A percentile compares a stretch with the other conserved stretches of the same genome.
Evolutionary conservation across 1,140 invertebrate species (phyloP).

Genomic region (Leptinotarsa lineolata): DNA sequence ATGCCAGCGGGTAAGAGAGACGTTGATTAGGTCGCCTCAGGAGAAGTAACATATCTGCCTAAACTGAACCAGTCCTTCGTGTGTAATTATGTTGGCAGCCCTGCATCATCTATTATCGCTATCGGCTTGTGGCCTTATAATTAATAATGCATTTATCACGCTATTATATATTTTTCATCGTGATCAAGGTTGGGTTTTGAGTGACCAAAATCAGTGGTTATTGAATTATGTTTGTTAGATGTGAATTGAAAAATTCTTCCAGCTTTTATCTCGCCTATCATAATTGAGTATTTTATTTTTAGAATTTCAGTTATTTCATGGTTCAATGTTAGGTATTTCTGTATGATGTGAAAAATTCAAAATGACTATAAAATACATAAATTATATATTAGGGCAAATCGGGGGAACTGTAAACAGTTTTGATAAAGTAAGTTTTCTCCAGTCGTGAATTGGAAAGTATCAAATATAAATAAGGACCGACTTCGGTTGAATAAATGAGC

Average conservation of each 20-base stretch:
- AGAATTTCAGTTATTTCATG: too few relatives aligned
- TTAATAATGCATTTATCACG: slow-evolving; percentile 18
- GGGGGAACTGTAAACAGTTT: too few relatives aligned
- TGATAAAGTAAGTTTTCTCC: too few relatives aligned
- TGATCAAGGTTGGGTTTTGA: not conserved
- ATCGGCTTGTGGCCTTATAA: slow-evolving; percentile 4
- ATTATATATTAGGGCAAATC: too few relatives aligned
- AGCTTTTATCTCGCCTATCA: not conserved
- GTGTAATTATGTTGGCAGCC: slow-evolving; percentile 1
- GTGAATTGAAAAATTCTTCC: not conserved
- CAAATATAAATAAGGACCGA: too few relatives aligned
- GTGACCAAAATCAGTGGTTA: not conserved
- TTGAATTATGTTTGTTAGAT: not conserved
- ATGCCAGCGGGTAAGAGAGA: not conserved
- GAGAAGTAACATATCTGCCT: not conserved
- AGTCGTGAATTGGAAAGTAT: too few relatives aligned
- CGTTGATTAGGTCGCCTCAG: not conserved
- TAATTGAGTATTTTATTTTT: too few relatives aligned
- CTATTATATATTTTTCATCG: not conserved
- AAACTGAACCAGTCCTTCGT: not conserved
- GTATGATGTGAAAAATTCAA: too few relatives aligned
- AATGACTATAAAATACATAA: too few relatives aligned
- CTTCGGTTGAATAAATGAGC: too few relatives aligned
- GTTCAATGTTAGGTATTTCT: too few relatives aligned
- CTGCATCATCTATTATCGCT: slow-evolving; percentile 15